phyloP scores from a whole-genome alignment of 2,113 vertebrate species.

The Eretmodus cyanostictus region DNA sequence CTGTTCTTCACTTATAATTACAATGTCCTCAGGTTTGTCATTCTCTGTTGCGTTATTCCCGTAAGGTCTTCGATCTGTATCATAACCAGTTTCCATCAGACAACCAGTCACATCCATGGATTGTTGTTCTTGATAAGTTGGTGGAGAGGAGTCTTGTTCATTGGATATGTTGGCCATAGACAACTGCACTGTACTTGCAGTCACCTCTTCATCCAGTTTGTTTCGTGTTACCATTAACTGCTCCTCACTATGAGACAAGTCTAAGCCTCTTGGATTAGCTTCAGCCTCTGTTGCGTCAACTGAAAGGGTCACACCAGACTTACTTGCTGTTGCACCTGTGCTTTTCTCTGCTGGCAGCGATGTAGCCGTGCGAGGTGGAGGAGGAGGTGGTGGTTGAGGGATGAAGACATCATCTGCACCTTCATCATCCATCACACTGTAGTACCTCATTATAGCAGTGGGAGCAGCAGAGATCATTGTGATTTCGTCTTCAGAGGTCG shows the following conservation, averaged over 20 bases:
- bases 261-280: conserved; percentile 58
- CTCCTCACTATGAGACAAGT: conserved; percentile 26
- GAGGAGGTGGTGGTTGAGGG: neutral
- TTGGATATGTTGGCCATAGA: neutral
- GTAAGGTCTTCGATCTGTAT: neutral
- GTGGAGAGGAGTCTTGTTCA: neutral
- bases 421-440: conserved; percentile 16
- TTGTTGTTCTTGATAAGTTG: neutral
- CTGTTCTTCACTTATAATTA: neutral
- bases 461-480: neutral
- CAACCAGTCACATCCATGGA: neutral
- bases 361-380: neutral
- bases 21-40: neutral
- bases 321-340: neutral
- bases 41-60: neutral
- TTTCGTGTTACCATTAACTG: conserved; percentile 12
- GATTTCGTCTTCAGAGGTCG: neutral
- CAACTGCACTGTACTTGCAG: neutral
- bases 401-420: conserved; percentile 12
- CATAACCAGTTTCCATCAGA: neutral
- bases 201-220: neutral
- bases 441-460: neutral
- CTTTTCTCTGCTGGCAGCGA: conserved; percentile 16
- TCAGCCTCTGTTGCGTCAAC: conserved; percentile 44
- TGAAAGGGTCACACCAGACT: conserved; percentile 21